Evolutionary conservation across 2,113 vertebrate genomes (phyloP), one percentile per base, ranked within the genome.

Genomic region (Catagonus wagneri): DNA sequence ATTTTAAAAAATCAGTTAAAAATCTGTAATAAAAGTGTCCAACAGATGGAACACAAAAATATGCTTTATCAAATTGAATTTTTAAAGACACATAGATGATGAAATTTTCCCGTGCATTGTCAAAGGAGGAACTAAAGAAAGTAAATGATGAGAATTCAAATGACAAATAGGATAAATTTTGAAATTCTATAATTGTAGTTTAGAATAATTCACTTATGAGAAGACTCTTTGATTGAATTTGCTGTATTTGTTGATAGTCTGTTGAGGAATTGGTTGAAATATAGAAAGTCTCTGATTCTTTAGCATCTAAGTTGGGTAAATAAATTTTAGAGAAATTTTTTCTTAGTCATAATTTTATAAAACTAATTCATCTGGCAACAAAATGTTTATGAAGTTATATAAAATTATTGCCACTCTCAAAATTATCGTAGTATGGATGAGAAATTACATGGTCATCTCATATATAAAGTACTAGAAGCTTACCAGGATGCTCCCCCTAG

Each of bases 21-120:
- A 44, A 69, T 83, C 34, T 88, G 88, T 58, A 90, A 56, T 92
- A 88, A 83, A 92, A 71, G 34, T 65, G 60, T 68, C 83, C 32
- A 58, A 66, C 20, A 94, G 61, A 60, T 66, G 23, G 44, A 52
- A 16, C 50, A 91, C 50, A 6, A 87, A 66, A 83, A 71, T 44
- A 72, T 78, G n/a, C 11, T 86, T 86, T 66, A 79, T 36, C 29
- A 72, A 72, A 36, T 29, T 78, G 23, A 84, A 56, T 58, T 54
- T 81, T 60, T 88, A 17, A 79, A 83, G 76, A 72, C 7, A 84
- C 6, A 81, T n/a, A 79, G 25, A 36, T 3, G 76, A 32, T 91
- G 65, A 86, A 71, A 85, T 86, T 65, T 36, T 52, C 74, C 6
- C 16, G 23, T 66, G 22, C 7, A 20, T 52, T 25, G 58, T 6